These are phyloP conservation scores for Drosophila robusta DNA, from an alignment of 2,888 invertebrate genomes.

Conservation along the genomic window DNA sequence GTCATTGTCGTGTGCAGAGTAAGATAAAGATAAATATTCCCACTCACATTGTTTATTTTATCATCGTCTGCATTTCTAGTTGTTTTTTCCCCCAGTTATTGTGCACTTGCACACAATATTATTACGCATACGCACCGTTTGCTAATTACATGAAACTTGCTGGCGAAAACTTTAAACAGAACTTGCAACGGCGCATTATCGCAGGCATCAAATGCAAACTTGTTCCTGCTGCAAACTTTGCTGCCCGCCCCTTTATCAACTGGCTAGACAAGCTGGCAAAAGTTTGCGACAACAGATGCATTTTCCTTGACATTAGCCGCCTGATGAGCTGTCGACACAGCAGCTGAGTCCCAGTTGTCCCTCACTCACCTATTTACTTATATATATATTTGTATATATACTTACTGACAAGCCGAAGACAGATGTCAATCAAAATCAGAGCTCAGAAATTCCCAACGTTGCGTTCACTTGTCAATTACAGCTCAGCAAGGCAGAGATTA, in stretches of 20 bases:
- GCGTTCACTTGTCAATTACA: constrained; percentile 3
- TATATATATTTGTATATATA: constrained; percentile 5
- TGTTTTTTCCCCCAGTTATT: constrained; percentile 7
- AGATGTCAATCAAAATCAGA: constrained; percentile 1
- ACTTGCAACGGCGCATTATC: constrained; percentile 27
- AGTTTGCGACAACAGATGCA: constrained; percentile 49
- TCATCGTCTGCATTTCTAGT: too few species aligned
- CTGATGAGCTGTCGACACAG: constrained; percentile 24
- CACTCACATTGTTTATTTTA: not conserved
- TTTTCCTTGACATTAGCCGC: constrained; percentile 23
- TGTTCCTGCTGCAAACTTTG: constrained; percentile 30
- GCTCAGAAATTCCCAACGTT: constrained; percentile 2
- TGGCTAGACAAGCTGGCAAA: constrained; percentile 17
- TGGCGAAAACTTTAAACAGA: constrained; percentile 16
- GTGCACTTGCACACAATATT: constrained; percentile 26
- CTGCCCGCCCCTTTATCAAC: constrained; percentile 18
- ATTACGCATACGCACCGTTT: constrained; percentile 64
- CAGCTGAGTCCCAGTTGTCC: not conserved
- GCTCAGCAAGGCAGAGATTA: not conserved
- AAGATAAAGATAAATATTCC: too few species aligned
- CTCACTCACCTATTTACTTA: not conserved
- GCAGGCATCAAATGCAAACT: constrained; percentile 17
- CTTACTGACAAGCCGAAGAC: constrained; percentile 24
- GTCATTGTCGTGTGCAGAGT: not conserved
- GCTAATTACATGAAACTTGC: constrained; percentile 56